Conservation (phyloP, 1,140 invertebrate genomes). For the Drosophila ercepeae region DNA sequence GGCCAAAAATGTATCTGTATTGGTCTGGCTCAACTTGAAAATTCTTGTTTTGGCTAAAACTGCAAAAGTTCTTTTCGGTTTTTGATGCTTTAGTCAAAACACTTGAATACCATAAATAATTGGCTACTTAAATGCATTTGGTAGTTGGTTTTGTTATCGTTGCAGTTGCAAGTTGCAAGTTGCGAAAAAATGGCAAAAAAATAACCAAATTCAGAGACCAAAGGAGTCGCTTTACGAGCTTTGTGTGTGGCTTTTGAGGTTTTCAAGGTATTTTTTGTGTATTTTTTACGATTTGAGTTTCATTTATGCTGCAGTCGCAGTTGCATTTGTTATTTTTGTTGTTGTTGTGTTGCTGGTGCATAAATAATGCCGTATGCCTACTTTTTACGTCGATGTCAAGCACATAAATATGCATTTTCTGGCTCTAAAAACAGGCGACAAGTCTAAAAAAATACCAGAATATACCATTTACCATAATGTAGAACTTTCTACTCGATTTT, state of each 20-base stretch:
- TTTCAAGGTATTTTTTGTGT: constrained; percentile 67
- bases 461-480: not conserved
- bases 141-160: constrained; percentile 10
- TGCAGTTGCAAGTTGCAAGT: constrained; percentile 50
- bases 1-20: constrained; percentile 10
- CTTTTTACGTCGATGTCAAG: constrained; percentile 52
- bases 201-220: constrained; percentile 36
- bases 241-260: constrained; percentile 76
- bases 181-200: constrained; percentile 9
- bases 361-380: constrained; percentile 76
- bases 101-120: constrained; percentile 77
- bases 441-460: constrained; percentile 6
- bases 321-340: no score
- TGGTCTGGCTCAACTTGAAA: constrained; percentile 63
- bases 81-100: constrained; percentile 51
- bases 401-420: constrained; percentile 43
- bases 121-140: constrained; percentile 73
- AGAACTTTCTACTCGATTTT: not conserved
- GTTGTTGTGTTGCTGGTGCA: constrained; percentile 54
- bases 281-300: constrained; percentile 25
- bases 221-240: constrained; percentile 69
- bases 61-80: constrained; percentile 38
- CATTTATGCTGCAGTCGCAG: constrained; percentile 72
- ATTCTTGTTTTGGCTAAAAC: constrained; percentile 53
- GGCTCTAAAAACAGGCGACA: no score